phyloP scores from a whole-genome alignment of 2,888 invertebrate genomes.

The Chloromyia formosa region DNA sequence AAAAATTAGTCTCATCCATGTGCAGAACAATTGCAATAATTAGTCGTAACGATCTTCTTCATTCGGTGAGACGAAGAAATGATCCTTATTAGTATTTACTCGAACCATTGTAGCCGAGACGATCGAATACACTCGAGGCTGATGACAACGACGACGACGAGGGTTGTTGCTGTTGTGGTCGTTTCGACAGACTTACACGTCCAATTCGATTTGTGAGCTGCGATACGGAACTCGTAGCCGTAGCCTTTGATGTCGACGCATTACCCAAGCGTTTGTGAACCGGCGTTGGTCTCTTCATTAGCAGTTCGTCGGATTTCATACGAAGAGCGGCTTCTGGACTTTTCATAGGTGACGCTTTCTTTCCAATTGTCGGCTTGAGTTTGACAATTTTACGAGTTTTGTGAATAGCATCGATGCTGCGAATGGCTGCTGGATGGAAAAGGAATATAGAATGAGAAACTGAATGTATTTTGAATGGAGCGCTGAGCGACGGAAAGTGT shows the following conservation, averaged over 20 bases:
- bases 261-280: constrained; percentile 59
- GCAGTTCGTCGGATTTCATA: constrained; percentile 61
- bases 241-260: constrained; percentile 2
- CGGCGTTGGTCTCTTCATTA: constrained; percentile 54
- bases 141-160: not conserved
- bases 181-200: constrained; percentile 52
- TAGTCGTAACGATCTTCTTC: no score
- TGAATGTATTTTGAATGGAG: no score
- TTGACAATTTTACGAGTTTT: constrained; percentile 58
- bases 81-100: not conserved
- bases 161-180: constrained; percentile 34
- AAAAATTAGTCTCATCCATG: no score
- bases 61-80: no score
- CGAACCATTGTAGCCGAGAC: constrained; percentile 20
- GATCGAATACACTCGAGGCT: constrained; percentile 41
- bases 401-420: constrained; percentile 55
- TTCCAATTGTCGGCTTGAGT: constrained; percentile 56
- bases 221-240: constrained; percentile 32
- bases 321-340: constrained; percentile 52
- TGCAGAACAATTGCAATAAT: no score
- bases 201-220: constrained; percentile 55
- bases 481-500: no score
- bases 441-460: no score
- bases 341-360: constrained; percentile 55
- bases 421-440: constrained; percentile 16